Conservation (phyloP, 92 coral and sea anemone species). For the Epizoanthus ramosus region DNA sequence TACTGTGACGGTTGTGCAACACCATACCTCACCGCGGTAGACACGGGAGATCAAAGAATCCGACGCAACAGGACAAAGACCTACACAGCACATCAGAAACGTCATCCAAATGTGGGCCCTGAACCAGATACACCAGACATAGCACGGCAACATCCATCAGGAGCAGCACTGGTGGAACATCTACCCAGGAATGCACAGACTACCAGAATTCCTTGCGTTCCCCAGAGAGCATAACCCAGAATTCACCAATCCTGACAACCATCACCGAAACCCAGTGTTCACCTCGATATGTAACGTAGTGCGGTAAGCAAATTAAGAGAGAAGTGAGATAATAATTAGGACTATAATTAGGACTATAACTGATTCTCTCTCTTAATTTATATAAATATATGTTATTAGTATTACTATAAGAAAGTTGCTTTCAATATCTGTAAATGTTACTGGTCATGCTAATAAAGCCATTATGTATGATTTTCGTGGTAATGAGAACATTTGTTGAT, state of each 20-base stretch:
- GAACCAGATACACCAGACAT: neutral
- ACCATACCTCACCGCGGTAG: slow-evolving; percentile 32
- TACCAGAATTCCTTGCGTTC: neutral
- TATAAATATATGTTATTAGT: no score
- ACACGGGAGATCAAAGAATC: slow-evolving; percentile 25
- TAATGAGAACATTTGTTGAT: no score
- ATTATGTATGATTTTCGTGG: no score
- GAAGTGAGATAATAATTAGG: neutral
- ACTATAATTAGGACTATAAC: no score
- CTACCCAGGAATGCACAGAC: neutral
- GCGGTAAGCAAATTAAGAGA: neutral
- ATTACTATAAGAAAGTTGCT: no score
- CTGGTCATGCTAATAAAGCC: no score
- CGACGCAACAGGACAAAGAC: slow-evolving; percentile 20
- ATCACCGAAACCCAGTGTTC: neutral
- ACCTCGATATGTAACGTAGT: neutral
- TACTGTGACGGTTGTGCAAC: slow-evolving; percentile 44
- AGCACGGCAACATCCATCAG: no score
- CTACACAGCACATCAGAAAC: neutral
- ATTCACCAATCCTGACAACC: neutral
- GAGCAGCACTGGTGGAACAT: neutral
- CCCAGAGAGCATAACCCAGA: neutral
- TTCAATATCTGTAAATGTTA: no score
- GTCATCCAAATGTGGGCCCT: neutral
- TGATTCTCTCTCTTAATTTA: no score